A percentile compares a stretch with the other conserved stretches of the same genome.
Evolutionary conservation across 2,113 vertebrate species (phyloP).

Genomic region (Malurus elegans): DNA sequence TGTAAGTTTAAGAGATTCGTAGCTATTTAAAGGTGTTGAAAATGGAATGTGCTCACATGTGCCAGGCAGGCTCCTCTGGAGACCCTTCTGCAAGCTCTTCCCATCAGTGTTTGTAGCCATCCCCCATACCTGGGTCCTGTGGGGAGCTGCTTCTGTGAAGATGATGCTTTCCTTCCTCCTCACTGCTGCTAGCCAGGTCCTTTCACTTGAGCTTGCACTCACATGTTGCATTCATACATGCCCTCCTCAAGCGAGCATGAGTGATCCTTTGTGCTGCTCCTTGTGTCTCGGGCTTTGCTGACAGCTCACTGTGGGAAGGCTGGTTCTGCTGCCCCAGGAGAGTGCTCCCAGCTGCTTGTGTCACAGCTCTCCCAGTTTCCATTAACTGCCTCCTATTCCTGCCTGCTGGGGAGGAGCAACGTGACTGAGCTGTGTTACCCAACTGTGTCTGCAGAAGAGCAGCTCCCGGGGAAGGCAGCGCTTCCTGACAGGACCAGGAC

Average conservation of each 20-base stretch:
- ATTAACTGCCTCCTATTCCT: background rate
- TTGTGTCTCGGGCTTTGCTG: fast-evolving
- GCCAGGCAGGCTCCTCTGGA: background rate
- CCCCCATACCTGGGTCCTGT: background rate
- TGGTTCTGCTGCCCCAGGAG: background rate
- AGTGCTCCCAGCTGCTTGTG: background rate
- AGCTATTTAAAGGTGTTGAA: background rate
- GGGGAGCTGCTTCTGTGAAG: background rate
- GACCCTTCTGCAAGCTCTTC: background rate
- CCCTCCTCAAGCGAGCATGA: background rate
- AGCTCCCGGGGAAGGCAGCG: background rate
- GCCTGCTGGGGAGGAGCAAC: background rate
- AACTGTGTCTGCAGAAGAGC: background rate
- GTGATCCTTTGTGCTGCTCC: background rate
- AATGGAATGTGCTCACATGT: fast-evolving
- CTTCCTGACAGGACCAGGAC: background rate
- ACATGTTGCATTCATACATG: background rate
- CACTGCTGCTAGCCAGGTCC: fast-evolving
- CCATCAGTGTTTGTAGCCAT: background rate
- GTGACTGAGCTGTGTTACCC: background rate
- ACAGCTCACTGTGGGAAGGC: too few relatives aligned
- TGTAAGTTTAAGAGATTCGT: background rate
- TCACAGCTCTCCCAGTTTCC: background rate
- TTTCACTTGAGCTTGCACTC: background rate
- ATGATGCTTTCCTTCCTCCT: background rate